Conservation (phyloP, 2,888 invertebrate genomes). For the Agrotis ipsilon region DNA sequence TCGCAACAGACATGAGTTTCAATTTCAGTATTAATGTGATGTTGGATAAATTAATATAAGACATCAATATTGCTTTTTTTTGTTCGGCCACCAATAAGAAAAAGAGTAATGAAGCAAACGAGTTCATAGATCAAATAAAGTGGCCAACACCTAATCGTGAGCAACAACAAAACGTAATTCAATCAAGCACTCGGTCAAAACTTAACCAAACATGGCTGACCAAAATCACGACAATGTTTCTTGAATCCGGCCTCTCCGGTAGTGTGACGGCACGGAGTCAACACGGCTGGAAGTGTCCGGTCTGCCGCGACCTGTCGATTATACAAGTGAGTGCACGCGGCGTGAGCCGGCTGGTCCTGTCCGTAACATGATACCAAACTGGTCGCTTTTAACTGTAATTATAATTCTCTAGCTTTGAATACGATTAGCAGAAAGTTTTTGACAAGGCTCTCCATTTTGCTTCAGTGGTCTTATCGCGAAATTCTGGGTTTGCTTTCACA, state of each 20-base stretch:
- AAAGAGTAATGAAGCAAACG: background rate
- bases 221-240: constrained; percentile 55
- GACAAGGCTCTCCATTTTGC: constrained; percentile 43
- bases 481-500: constrained; percentile 28
- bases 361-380: constrained; percentile 81
- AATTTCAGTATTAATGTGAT: constrained; percentile 8
- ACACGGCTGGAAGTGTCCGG: constrained; percentile 66
- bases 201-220: constrained; percentile 50
- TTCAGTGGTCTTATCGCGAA: constrained; percentile 33
- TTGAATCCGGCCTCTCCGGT: constrained; percentile 30
- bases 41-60: background rate
- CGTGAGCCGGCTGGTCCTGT: constrained; percentile 80
- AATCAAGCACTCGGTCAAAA: constrained; percentile 57
- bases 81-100: background rate
- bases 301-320: constrained; percentile 83
- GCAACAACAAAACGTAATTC: constrained; percentile 40
- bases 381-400: constrained; percentile 75
- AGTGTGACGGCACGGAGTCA: constrained; percentile 46
- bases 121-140: constrained; percentile 15
- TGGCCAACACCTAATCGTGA: constrained; percentile 16
- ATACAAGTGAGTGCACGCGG: constrained; percentile 82
- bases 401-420: constrained; percentile 57
- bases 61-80: background rate
- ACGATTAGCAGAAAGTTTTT: constrained; percentile 62
- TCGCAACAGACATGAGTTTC: constrained; percentile 17